phyloP scores from a whole-genome alignment of 2,797 vertebrate species.

The Acipenser transmontanus region DNA sequence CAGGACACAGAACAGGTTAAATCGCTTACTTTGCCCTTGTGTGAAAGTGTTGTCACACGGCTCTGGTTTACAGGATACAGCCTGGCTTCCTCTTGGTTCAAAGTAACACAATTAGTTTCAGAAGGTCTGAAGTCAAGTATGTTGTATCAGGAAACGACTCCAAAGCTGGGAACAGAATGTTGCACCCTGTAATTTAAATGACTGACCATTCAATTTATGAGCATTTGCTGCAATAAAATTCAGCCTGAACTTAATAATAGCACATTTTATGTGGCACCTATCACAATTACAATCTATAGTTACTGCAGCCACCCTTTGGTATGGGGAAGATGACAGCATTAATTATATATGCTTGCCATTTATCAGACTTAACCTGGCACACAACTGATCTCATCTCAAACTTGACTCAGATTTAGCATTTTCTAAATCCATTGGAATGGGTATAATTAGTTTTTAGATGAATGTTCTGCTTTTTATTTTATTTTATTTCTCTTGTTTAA shows the following conservation, averaged over 20 bases:
- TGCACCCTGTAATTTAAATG: conserved; percentile 72
- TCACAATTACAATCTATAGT: conserved; percentile 81
- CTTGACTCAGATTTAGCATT: conserved; percentile 70
- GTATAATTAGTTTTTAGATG: conserved; percentile 63
- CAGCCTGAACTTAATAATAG: conserved; percentile 78
- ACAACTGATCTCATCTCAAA: conserved; percentile 55
- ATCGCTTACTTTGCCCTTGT: conserved; percentile 14
- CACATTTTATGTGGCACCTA: conserved; percentile 80
- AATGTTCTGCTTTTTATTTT: conserved; percentile 16
- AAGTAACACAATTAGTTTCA: conserved; percentile 53
- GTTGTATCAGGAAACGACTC: conserved; percentile 53
- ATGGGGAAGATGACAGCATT: conserved; percentile 61
- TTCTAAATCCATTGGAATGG: conserved; percentile 65
- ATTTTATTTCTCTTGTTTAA: conserved; percentile 23
- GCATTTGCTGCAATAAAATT: conserved; percentile 72
- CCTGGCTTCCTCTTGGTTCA: conserved; percentile 49
- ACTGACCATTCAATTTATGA: conserved; percentile 78
- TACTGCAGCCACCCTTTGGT: conserved; percentile 64
- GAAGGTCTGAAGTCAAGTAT: conserved; percentile 63
- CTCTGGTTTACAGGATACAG: conserved; percentile 46
- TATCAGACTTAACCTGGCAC: conserved; percentile 74
- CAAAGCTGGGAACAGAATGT: conserved; percentile 49
- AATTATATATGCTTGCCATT: conserved; percentile 69
- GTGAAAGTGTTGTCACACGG: conserved; percentile 42
- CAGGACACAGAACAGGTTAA: not conserved